Percentiles rank a stretch among this genome's conserved stretches.
Conservation (phyloP, 2,113 vertebrate species). For the Gymnorhina tibicen region DNA sequence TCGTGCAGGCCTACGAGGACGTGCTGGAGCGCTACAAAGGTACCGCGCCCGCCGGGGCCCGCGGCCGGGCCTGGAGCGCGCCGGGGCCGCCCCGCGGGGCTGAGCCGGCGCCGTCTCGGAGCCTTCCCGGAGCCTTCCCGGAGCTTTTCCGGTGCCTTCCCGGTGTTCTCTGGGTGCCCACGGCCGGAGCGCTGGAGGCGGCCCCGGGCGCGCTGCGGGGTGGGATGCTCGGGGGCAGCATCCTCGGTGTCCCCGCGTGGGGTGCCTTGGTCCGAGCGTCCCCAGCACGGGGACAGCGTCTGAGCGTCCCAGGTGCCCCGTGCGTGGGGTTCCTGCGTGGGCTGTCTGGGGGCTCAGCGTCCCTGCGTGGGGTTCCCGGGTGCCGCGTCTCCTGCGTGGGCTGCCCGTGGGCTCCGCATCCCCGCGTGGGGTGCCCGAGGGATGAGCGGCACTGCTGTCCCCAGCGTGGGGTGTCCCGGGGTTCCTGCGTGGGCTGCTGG, state of each 20-base stretch:
- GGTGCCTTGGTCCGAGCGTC: background rate
- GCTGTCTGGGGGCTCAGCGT: background rate
- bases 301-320: background rate
- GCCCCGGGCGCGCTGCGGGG: background rate
- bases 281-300: background rate
- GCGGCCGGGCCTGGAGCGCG: background rate
- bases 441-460: background rate
- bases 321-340: background rate
- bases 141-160: accelerated
- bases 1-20: too few species aligned
- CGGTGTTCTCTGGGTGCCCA: background rate
- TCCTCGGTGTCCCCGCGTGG: background rate
- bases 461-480: background rate
- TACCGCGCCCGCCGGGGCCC: too few species aligned
- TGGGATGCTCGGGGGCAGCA: background rate
- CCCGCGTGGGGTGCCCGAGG: background rate
- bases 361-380: background rate
- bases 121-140: accelerated
- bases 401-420: background rate
- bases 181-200: background rate
- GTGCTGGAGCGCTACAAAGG: too few species aligned
- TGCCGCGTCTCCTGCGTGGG: background rate
- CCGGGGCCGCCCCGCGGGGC: background rate
- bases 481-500: too few species aligned
- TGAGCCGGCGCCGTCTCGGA: background rate